Conservation (phyloP, 64 coral and sea anemone species). For the Orbicella faveolata region DNA sequence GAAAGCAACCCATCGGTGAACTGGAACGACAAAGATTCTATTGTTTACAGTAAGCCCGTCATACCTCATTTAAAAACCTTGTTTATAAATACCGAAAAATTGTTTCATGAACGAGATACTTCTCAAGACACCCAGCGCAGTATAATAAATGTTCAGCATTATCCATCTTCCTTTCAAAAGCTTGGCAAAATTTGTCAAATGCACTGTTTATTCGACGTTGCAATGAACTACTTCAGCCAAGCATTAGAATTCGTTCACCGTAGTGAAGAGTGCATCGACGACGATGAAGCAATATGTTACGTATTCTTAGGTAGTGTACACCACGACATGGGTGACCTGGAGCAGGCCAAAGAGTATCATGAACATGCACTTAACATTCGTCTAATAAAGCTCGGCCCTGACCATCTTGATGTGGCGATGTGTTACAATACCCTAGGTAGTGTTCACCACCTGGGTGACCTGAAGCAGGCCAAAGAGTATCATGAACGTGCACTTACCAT, state of each 20-base stretch:
- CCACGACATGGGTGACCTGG: background rate
- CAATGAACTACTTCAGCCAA: slow-evolving; percentile 1
- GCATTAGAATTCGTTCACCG: background rate
- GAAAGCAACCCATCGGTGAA: background rate
- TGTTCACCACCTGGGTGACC: no score
- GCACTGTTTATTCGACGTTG: background rate
- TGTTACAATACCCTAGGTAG: no score
- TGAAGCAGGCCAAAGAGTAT: no score
- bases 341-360: no score
- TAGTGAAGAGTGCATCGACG: background rate
- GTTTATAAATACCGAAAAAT: background rate
- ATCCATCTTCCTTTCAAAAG: background rate
- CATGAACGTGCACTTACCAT: no score
- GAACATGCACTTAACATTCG: no score
- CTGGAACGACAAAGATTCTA: background rate
- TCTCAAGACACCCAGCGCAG: no score
- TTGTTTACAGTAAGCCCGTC: background rate
- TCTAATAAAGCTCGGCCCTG: no score
- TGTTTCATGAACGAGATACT: background rate
- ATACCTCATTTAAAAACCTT: slow-evolving; percentile 10
- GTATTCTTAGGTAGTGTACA: background rate
- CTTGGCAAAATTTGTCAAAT: background rate
- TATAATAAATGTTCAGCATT: background rate
- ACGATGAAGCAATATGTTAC: background rate
- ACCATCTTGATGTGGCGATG: no score